Percentiles rank a stretch among this genome's conserved stretches.
phyloP scores from a whole-genome alignment of 2,797 vertebrate genomes.

The Falco rusticolus region DNA sequence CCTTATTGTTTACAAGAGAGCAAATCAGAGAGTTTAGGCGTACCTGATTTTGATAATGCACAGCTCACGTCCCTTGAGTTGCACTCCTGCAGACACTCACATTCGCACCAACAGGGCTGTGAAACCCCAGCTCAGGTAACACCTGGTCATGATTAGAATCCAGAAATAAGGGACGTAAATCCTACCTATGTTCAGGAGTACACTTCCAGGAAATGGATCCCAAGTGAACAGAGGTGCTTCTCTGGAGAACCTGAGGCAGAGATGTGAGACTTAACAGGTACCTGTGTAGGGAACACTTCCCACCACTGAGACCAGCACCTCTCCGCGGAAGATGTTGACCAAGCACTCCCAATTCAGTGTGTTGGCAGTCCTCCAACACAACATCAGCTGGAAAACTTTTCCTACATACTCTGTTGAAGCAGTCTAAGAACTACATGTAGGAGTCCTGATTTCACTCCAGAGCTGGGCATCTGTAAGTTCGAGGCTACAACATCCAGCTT shows the following conservation, averaged over 20 bases:
- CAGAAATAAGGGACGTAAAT: not conserved
- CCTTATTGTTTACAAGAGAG: not conserved
- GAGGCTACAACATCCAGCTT: not conserved
- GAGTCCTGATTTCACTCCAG: not conserved
- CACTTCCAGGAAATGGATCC: not conserved
- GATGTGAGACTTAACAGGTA: not conserved
- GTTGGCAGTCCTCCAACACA: not conserved
- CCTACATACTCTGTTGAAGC: not conserved
- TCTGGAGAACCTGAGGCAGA: not conserved
- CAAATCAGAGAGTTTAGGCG: not conserved
- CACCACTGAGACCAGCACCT: fast-evolving
- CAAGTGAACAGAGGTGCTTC: not conserved
- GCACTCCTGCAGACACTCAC: not conserved
- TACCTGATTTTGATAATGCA: not conserved
- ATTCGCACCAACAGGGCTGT: not conserved
- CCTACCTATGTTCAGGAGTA: not conserved
- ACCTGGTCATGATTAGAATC: not conserved
- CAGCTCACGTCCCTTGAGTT: not conserved
- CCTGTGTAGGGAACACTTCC: not conserved
- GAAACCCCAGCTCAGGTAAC: not conserved
- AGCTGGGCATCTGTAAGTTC: not conserved
- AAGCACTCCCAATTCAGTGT: not conserved
- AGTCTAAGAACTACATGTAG: not conserved
- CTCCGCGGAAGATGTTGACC: not conserved
- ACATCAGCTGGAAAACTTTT: not conserved